Conservation (phyloP, 2,113 vertebrate species). For the Loxodonta africana region DNA sequence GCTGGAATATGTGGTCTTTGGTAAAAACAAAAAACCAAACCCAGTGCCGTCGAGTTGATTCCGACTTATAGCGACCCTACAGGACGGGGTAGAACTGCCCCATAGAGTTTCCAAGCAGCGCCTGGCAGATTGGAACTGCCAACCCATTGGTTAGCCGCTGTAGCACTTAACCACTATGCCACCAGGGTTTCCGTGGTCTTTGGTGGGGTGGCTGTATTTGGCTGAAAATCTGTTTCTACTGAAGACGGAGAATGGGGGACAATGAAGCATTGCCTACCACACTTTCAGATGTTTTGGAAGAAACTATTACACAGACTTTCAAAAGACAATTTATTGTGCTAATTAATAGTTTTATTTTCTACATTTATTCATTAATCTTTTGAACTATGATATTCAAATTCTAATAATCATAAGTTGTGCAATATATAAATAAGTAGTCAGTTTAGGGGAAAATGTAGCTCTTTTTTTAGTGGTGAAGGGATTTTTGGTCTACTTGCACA, state of each 20-base stretch:
- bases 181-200: neutral
- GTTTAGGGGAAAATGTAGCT: neutral
- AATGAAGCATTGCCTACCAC: neutral
- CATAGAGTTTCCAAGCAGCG: no score
- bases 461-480: constrained; percentile 2
- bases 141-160: no score
- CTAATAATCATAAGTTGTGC: neutral
- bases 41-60: no score
- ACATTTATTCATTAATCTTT: constrained; percentile 20
- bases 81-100: no score
- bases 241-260: constrained; percentile 5
- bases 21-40: no score
- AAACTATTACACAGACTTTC: constrained; percentile 10
- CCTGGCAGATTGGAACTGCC: no score
- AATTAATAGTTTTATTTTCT: constrained; percentile 49
- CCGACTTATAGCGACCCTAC: no score
- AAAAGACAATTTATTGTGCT: neutral
- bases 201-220: neutral
- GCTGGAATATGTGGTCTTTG: constrained; percentile 36
- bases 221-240: neutral
- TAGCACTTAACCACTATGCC: no score
- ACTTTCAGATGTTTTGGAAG: constrained; percentile 27
- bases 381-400: constrained; percentile 34
- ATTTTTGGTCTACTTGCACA: neutral
- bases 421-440: neutral